Evolutionary conservation across 2,888 invertebrate species (phyloP), one percentile per base, ranked within the genome.

Genomic region (Agriotes lineatus): DNA sequence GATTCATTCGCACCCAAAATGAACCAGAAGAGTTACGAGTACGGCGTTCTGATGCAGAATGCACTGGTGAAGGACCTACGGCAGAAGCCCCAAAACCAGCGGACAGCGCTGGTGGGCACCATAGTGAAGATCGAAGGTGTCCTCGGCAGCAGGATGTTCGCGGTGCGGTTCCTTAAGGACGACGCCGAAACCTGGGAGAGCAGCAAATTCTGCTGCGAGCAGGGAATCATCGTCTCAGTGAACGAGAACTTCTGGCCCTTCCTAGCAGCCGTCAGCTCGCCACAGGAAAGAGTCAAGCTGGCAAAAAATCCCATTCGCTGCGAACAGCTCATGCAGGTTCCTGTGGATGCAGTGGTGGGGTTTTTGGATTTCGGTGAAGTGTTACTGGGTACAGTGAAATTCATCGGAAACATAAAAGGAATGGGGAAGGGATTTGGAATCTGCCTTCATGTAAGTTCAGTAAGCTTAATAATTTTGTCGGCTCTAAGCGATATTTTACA

Each of bases 391-490:
- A 84, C 85, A 70, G 85, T 89, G 57, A 85, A 85, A 73, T 88
- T 85, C 75, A 87, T 88, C 75, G 89, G 89, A 30, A 80, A 82
- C 54, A 87, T 88, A 58, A 80, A 83, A 66, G 86, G 88, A 69
- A 80, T 88, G 59, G 87, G 88, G 72, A 86, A 86, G 77, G 87
- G 87, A 78, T 86, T 87, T 78, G 89, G 88, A 50, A 82, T 89
- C 69, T 87, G 88, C 76, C 76, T 89, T 75, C 82, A 87, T 85
- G 89, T 89, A 83, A 84, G 81, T 80, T 61, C 42, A 64, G 1
- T 18, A 4, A 50, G 1, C 1, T 0, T 56, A 19, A 18, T 63
- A 69, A 5, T 16, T 25, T 5, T 3, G 2, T 19, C 9, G 3
- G n/a, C 9, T 45, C 18, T 45, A 35, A 14, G 33, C 2, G 19